Conservation (phyloP, 2,113 vertebrate genomes). For the Clarias macrocephalus region DNA sequence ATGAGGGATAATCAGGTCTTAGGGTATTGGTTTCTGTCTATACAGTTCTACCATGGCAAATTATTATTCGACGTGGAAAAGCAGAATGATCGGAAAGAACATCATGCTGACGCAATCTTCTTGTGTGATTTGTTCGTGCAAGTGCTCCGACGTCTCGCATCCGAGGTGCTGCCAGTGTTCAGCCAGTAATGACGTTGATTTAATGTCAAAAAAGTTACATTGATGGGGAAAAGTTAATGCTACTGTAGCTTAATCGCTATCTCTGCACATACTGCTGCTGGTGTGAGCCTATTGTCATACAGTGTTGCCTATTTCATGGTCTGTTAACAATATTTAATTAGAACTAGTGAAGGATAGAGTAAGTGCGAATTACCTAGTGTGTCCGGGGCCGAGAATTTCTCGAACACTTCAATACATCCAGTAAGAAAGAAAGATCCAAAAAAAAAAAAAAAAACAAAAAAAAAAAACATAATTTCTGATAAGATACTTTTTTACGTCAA, state of each 20-base stretch:
- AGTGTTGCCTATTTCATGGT: neutral
- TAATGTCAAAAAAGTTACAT: neutral
- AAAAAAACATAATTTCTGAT: neutral
- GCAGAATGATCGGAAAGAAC: neutral
- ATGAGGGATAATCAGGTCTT: neutral
- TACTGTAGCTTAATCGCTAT: neutral
- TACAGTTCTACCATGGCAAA: neutral
- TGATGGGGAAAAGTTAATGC: neutral
- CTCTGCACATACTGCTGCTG: conserved; percentile 10
- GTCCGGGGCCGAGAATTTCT: neutral
- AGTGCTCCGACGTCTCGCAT: neutral
- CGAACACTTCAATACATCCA: neutral
- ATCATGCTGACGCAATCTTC: too few relatives aligned
- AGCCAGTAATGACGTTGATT: neutral
- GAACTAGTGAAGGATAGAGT: neutral
- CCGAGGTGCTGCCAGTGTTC: neutral
- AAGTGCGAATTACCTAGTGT: neutral
- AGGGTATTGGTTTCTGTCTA: neutral
- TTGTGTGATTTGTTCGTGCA: too few relatives aligned
- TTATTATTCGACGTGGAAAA: neutral
- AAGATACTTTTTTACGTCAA: neutral
- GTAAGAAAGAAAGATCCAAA: neutral
- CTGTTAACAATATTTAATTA: neutral
- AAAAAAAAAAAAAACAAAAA: too few relatives aligned
- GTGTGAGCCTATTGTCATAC: neutral